phyloP scores from a whole-genome alignment of 2,888 invertebrate species.

The Invenusta paracnida region DNA sequence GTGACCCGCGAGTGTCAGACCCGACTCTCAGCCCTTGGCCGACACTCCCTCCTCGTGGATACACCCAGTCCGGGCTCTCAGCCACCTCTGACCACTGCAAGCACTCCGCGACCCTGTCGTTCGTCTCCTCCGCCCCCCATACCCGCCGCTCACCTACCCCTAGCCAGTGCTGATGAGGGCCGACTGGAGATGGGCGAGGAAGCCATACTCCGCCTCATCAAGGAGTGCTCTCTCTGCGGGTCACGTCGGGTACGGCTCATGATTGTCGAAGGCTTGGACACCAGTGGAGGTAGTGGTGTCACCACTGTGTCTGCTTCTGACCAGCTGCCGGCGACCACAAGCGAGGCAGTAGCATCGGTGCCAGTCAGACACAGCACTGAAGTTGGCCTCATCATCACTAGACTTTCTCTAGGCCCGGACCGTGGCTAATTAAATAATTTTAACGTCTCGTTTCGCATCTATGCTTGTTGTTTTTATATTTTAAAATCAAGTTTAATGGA shows the following conservation, averaged over 20 bases:
- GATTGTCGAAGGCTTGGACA: neutral
- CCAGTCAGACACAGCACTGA: too few relatives aligned
- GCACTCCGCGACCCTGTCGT: neutral
- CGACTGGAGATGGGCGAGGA: neutral
- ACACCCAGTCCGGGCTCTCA: neutral
- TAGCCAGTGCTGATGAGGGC: neutral
- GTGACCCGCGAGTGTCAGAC: neutral
- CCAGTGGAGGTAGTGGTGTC: neutral
- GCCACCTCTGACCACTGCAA: neutral
- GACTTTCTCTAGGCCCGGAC: too few relatives aligned
- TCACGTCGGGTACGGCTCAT: neutral
- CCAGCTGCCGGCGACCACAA: too few relatives aligned
- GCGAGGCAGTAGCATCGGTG: too few relatives aligned
- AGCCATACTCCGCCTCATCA: neutral
- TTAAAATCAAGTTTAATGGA: too few relatives aligned
- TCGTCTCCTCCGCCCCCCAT: neutral
- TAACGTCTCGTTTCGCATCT: too few relatives aligned
- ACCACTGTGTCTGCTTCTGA: too few relatives aligned
- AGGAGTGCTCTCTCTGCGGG: neutral
- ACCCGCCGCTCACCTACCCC: neutral
- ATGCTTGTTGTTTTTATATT: too few relatives aligned
- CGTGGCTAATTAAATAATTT: too few relatives aligned
- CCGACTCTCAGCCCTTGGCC: neutral
- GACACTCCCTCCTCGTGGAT: neutral
- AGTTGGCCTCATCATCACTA: neutral